Conservation (phyloP, 2,113 vertebrate species). For the Phaetusa simplex region DNA sequence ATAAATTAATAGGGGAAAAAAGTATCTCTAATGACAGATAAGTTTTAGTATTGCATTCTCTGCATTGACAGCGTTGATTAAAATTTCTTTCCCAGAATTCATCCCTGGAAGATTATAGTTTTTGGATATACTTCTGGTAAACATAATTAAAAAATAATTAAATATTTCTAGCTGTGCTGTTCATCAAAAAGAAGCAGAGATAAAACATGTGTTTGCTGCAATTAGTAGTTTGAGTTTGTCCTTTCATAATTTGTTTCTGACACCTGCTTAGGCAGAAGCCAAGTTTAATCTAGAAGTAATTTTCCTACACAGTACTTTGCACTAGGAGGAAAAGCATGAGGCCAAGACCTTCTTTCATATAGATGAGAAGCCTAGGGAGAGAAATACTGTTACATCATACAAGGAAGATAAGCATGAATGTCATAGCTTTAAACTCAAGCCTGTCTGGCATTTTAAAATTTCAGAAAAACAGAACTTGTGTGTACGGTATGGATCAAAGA, state of each 20-base stretch:
- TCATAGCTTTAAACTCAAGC: neutral
- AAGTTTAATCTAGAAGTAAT: slow-evolving; percentile 33
- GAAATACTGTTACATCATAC: neutral
- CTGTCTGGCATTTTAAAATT: neutral
- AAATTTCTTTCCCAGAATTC: neutral
- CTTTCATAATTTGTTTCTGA: slow-evolving; percentile 29
- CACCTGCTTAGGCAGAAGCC: slow-evolving; percentile 17
- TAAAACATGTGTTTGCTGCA: slow-evolving; percentile 1
- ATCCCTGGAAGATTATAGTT: neutral
- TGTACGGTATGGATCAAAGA: neutral
- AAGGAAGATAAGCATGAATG: neutral
- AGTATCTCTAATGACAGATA: neutral
- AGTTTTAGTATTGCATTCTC: neutral
- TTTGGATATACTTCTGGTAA: slow-evolving; percentile 12
- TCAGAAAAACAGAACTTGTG: neutral
- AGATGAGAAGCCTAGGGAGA: neutral
- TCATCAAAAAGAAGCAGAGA: slow-evolving; percentile 36
- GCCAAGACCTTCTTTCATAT: neutral
- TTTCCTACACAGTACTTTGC: neutral
- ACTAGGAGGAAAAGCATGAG: neutral
- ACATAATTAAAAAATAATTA: slow-evolving; percentile 59
- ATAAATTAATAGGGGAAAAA: neutral
- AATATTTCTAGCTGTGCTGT: slow-evolving; percentile 29
- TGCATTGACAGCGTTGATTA: neutral
- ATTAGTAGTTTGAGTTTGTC: slow-evolving; percentile 26